Percentiles rank a stretch among this genome's conserved stretches.
Evolutionary conservation across 1,140 invertebrate species (phyloP).

Genomic region (Teleogryllus occipitalis): DNA sequence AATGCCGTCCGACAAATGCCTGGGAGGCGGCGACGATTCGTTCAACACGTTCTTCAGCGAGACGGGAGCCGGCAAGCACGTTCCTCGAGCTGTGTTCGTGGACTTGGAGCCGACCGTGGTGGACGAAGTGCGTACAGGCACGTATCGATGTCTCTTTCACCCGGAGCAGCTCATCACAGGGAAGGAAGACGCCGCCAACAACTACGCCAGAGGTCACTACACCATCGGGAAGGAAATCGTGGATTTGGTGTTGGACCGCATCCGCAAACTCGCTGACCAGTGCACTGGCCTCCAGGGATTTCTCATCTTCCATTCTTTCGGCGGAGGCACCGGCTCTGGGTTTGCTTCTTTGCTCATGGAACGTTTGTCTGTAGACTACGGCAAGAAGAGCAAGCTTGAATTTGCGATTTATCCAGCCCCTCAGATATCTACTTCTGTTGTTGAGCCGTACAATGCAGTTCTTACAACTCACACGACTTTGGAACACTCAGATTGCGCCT

Average conservation of each 20-base stretch:
- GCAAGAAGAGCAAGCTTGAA: constrained; percentile 61
- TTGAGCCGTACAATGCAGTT: constrained; percentile 59
- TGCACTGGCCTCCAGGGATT: constrained; percentile 78
- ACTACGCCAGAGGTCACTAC: constrained; percentile 72
- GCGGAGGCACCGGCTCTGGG: constrained; percentile 78
- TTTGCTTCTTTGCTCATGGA: constrained; percentile 62
- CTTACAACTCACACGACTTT: constrained; percentile 51
- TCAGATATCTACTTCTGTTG: constrained; percentile 53
- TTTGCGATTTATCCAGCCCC: constrained; percentile 62
- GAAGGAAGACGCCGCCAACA: constrained; percentile 67
- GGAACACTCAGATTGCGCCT: constrained; percentile 81
- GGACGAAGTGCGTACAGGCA: constrained; percentile 48
- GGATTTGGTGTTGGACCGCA: constrained; percentile 56
- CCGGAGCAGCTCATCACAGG: constrained; percentile 54
- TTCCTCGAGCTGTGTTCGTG: constrained; percentile 57
- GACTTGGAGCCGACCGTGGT: constrained; percentile 69
- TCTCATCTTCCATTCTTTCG: constrained; percentile 80
- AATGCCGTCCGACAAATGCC: constrained; percentile 54
- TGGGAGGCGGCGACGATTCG: constrained; percentile 68
- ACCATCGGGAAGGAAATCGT: constrained; percentile 70
- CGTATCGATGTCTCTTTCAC: constrained; percentile 49
- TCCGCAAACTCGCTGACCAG: constrained; percentile 67
- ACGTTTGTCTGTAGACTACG: constrained; percentile 54
- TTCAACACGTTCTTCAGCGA: constrained; percentile 89
- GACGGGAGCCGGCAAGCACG: constrained; percentile 78